Evolutionary conservation across 1,140 invertebrate species (phyloP).

Genomic region (Holotrichia oblita): DNA sequence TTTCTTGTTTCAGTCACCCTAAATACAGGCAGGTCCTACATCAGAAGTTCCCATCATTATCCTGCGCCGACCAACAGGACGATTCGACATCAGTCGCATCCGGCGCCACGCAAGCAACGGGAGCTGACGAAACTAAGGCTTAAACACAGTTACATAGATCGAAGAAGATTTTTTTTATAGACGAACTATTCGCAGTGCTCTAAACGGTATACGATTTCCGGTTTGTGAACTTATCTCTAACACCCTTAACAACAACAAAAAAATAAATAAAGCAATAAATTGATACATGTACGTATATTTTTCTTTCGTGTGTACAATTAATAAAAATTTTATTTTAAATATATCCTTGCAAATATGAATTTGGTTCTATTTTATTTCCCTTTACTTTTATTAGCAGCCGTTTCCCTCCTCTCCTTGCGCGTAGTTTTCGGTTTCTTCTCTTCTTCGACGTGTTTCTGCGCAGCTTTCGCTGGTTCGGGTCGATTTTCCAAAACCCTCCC

Average conservation of each 20-base stretch:
- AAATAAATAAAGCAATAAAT: too few relatives aligned
- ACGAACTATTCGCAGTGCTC: background rate
- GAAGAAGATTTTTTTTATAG: background rate
- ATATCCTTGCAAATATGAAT: background rate
- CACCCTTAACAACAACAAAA: background rate
- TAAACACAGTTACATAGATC: background rate
- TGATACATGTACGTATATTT: background rate
- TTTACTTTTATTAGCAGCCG: constrained; percentile 14
- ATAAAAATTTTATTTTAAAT: background rate
- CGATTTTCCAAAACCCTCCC: constrained; percentile 48
- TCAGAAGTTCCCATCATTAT: constrained; percentile 75
- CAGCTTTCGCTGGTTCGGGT: background rate
- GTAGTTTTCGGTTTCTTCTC: background rate
- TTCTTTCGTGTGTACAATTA: constrained; percentile 53
- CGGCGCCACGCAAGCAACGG: constrained; percentile 63
- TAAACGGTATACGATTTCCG: constrained; percentile 4
- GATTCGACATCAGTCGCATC: constrained; percentile 68
- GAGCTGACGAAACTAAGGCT: constrained; percentile 50
- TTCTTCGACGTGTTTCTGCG: constrained; percentile 2
- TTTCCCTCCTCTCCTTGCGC: constrained; percentile 4
- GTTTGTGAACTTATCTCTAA: background rate
- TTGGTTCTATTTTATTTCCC: background rate
- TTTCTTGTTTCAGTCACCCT: constrained; percentile 70
- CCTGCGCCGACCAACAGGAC: constrained; percentile 65
- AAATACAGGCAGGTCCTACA: constrained; percentile 78